Evolutionary conservation across 2,797 vertebrate species (phyloP), one percentile per base, ranked within the genome.

Genomic region (Melanotaenia parkinsoni): DNA sequence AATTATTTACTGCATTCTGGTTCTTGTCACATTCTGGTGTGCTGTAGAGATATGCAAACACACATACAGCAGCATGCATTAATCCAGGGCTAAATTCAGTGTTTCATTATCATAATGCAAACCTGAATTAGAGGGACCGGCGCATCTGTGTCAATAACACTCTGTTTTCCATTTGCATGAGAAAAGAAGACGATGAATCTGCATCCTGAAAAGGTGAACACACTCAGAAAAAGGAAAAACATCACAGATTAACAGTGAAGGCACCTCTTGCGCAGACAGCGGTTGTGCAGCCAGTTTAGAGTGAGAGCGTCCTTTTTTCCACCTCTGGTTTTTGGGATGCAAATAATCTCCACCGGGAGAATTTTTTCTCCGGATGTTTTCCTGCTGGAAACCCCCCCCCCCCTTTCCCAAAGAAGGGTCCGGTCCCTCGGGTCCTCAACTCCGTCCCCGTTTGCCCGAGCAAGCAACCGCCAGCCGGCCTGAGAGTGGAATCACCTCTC

Each of bases 141-240:
- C 81, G 81, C 75, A 37, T 76, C 87, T 37, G 66, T 79, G 35
- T 47, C 45, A 83, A 67, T 75, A 0, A 70, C 74, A 65, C 77
- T 57, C 70, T 11, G 58, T 59, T 86, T 73, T 12, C 70, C 78
- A 89, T 89, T 90, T 83, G 84, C 88, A 87, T 84, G 76, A 88
- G 73, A 88, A 86, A 85, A 67, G 82, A 81, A 65, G 72, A 62
- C 51, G 35, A 62, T 75, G 73, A 82, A 86, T 84, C 61, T 82
- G 89, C 88, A 91, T 83, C 45, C 70, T 84, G 83, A 89, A 83
- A 88, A 92, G 90, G 86, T 88, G 89, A 88, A 76, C 77, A 38
- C 58, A 65, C 59, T 58, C 79, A 51, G 38, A 74, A 33, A 20
- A 70, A 53, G 58, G 65, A 67, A n/a, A 63, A 63, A 18, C 33